Base-by-base conservation (phyloP, 1,140 invertebrate genomes). In the Pararge aegeria region DNA sequence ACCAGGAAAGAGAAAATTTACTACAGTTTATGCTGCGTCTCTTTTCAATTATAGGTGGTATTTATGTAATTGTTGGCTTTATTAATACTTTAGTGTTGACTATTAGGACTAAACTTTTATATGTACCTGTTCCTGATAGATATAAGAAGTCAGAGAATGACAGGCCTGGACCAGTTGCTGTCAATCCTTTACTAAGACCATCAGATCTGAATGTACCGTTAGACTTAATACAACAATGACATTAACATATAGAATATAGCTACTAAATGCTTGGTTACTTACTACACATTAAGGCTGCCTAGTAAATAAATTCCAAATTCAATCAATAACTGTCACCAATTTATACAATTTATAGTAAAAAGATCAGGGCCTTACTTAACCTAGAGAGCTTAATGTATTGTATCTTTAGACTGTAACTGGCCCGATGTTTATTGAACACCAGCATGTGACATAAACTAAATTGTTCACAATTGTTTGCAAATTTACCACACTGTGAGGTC, bases 41-140 rank as follows among this genome's bases (percentile, higher is more conserved):
- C 4, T 97, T 96, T 92, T 96, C 96, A 5, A 94, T 97, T 46
- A 92, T 98, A 63, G 96, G 97, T 62, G 97, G 98, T 38, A 94
- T 98, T 71, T 98, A 97, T 91, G 94, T 97, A 34, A 95, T 96
- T 64, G 93, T 94, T 78, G 94, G 95, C 92, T 83, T 81, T 66
- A 57, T 89, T 37, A 86, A 83, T 65, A 70, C 74, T 21, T 10
- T 85, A 65, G 81, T 86, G 18, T 74, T 82, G 60, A 58, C 63
- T 46, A 0, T 83, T 59, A 68, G 68, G 55, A 78, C 75, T 40
- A 29, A 15, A 40, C 70, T 83, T 34, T 40, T 71, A 49, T 70
- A 72, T 44, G 60, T 62, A 49, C 15, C 60, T 24, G 55, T 57
- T 5, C 63, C 67, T 7, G 37, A 64, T 10, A 54, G 53, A 49